A percentile compares a stretch with the other conserved stretches of the same genome.
These are phyloP conservation scores for Babylonia areolata DNA, from an alignment of 1,140 invertebrate genomes.

Conservation along the genomic window DNA sequence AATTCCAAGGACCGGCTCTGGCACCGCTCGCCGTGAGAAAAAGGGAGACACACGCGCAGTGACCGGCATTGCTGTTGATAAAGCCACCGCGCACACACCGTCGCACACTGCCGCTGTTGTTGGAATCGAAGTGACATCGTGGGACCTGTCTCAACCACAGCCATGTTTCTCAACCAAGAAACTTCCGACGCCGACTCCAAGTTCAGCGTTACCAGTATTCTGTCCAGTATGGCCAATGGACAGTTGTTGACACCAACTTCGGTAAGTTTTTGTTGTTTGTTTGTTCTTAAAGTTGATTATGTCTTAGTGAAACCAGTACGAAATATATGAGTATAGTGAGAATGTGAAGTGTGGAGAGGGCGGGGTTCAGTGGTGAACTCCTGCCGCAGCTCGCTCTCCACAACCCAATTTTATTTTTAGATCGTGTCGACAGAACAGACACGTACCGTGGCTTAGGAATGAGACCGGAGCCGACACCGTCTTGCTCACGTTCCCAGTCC, in stretches of 20 bases:
- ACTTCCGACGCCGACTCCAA: constrained; percentile 62
- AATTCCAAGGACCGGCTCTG: constrained; percentile 34
- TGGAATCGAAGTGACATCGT: neutral
- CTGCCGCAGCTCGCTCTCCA: no score
- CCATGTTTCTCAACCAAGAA: constrained; percentile 49
- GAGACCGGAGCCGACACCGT: no score
- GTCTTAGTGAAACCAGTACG: no score
- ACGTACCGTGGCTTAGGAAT: no score
- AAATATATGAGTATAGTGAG: constrained; percentile 5
- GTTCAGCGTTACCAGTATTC: constrained; percentile 67
- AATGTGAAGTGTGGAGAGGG: no score
- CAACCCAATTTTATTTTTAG: no score
- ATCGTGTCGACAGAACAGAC: no score
- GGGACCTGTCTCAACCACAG: neutral
- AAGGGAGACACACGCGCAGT: constrained; percentile 33
- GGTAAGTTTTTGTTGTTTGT: constrained; percentile 49
- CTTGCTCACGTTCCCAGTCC: no score
- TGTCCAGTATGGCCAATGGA: constrained; percentile 68
- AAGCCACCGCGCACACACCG: constrained; percentile 21
- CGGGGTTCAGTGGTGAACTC: no score
- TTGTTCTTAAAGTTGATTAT: neutral
- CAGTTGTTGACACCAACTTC: constrained; percentile 53
- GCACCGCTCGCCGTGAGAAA: constrained; percentile 37
- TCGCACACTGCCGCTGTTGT: constrained; percentile 13
- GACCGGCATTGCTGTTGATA: constrained; percentile 24